These are phyloP conservation scores for Xiphophorus hellerii DNA, from an alignment of 2,113 vertebrate species.

Conservation along the genomic window DNA sequence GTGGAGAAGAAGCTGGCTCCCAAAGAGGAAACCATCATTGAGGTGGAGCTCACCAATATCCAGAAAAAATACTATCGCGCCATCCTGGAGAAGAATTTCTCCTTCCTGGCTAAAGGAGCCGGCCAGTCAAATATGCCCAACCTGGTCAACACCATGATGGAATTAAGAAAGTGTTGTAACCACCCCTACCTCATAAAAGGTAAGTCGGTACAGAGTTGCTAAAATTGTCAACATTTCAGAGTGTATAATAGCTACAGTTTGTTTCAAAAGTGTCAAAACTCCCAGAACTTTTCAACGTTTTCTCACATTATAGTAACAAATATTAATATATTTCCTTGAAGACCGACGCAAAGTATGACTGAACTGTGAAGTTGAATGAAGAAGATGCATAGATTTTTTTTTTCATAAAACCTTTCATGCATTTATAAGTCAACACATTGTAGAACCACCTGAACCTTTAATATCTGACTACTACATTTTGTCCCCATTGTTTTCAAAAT, in stretches of 20 bases:
- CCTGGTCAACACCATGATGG: constrained; percentile 99
- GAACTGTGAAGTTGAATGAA: not conserved
- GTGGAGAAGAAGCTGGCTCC: constrained; percentile 98
- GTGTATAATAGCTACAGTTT: not conserved
- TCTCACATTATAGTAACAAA: not conserved
- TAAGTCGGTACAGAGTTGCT: constrained; percentile 47
- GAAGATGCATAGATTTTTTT: not conserved
- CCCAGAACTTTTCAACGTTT: not conserved
- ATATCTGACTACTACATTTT: not conserved
- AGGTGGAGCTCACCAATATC: constrained; percentile 99
- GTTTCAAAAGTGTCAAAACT: not conserved
- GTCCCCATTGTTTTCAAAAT: too few relatives aligned
- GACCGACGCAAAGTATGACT: not conserved
- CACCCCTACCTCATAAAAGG: constrained; percentile 99
- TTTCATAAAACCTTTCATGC: not conserved
- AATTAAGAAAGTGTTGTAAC: constrained; percentile 98
- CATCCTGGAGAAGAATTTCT: constrained; percentile 97
- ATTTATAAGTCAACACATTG: too few relatives aligned
- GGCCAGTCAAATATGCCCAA: constrained; percentile 97
- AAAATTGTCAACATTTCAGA: not conserved
- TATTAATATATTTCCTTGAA: not conserved
- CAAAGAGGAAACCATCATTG: constrained; percentile 98
- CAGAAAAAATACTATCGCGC: constrained; percentile 99
- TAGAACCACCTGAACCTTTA: not conserved
- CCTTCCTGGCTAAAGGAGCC: constrained; percentile 96